phyloP scores from a whole-genome alignment of 2,888 invertebrate genomes.

The Acanthosepion esculentum region DNA sequence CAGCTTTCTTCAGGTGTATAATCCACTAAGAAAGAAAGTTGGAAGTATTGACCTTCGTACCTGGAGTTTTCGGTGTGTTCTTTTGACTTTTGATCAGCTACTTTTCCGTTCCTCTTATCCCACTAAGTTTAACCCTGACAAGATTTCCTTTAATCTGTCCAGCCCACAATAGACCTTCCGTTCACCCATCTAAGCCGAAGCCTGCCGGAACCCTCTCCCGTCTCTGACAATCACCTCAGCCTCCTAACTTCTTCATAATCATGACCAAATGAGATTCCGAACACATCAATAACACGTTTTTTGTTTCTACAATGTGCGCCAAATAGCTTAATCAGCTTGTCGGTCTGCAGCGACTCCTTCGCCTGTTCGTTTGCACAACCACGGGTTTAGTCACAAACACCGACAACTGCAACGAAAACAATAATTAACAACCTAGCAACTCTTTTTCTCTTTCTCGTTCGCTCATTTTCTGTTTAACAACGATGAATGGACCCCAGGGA shows the following conservation, averaged over 20 bases:
- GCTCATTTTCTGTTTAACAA: not conserved
- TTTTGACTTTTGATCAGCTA: not conserved
- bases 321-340: not conserved
- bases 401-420: not conserved
- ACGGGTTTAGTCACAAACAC: not conserved
- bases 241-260: not conserved
- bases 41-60: too few relatives aligned
- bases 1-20: too few relatives aligned
- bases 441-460: not conserved
- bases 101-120: not conserved
- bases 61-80: not conserved
- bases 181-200: too few relatives aligned
- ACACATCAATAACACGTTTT: constrained; percentile 33
- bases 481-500: constrained; percentile 33
- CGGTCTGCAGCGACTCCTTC: not conserved
- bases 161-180: too few relatives aligned
- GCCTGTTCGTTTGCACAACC: not conserved
- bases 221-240: not conserved
- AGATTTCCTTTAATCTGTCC: too few relatives aligned
- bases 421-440: not conserved
- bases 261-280: constrained; percentile 12
- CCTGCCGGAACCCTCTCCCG: not conserved
- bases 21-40: too few relatives aligned
- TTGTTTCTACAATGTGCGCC: not conserved
- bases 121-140: too few relatives aligned